Evolutionary conservation across 2,888 invertebrate genomes (phyloP).

Genomic region (Zygothrica quintamaculata): DNA sequence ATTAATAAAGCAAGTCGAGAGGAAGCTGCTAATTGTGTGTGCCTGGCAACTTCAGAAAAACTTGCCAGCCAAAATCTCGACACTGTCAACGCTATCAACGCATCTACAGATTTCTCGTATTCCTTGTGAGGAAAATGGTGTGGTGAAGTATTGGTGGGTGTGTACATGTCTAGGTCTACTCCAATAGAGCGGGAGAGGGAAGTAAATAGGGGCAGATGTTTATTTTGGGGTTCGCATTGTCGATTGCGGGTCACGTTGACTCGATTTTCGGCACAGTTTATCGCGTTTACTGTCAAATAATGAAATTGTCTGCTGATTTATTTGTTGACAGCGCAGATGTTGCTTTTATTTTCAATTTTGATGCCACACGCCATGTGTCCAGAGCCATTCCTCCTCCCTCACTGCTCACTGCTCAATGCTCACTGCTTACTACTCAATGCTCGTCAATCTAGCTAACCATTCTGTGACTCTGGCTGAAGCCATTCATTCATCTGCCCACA

Average conservation of each 20-base stretch:
- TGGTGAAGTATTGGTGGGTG: slow-evolving; percentile 1
- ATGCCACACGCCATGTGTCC: slow-evolving; percentile 55
- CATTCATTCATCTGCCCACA: slow-evolving; percentile 66
- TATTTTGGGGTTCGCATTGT: slow-evolving; percentile 28
- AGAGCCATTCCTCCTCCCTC: slow-evolving; percentile 18
- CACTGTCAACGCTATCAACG: slow-evolving; percentile 57
- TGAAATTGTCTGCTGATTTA: slow-evolving; percentile 80
- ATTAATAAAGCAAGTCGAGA: slow-evolving; percentile 78
- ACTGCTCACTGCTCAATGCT: slow-evolving; percentile 10
- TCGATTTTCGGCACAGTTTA: slow-evolving; percentile 73
- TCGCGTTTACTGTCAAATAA: slow-evolving; percentile 80
- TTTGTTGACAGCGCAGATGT: slow-evolving; percentile 79
- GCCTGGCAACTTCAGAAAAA: slow-evolving; percentile 63
- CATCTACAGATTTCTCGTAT: slow-evolving; percentile 43
- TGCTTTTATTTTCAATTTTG: slow-evolving; percentile 80
- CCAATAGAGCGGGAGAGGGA: too few relatives aligned
- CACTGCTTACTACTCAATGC: slow-evolving; percentile 5
- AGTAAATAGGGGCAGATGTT: slow-evolving; percentile 36
- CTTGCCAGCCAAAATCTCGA: slow-evolving; percentile 53
- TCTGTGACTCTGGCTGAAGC: slow-evolving; percentile 23
- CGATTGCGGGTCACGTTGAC: slow-evolving; percentile 61
- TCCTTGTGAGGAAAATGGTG: neutral
- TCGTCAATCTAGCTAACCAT: slow-evolving; percentile 9
- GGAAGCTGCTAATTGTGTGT: slow-evolving; percentile 80
- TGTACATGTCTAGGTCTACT: neutral